These are phyloP conservation scores for Apoda limacodes DNA, from an alignment of 2,888 invertebrate genomes.

Conservation along the genomic window DNA sequence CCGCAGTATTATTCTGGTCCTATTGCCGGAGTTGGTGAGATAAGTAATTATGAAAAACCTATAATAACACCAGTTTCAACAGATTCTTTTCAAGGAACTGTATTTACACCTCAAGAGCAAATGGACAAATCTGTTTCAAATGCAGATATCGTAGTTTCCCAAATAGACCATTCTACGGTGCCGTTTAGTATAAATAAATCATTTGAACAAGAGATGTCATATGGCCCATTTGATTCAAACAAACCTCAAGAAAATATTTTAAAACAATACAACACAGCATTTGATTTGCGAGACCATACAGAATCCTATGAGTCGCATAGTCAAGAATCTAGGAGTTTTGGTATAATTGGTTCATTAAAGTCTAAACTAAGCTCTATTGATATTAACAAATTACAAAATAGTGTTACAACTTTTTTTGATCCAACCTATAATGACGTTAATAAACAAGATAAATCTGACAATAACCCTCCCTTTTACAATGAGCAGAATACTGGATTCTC, in stretches of 20 bases:
- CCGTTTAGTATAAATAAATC: conserved; percentile 27
- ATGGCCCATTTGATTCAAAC: conserved; percentile 20
- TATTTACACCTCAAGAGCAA: conserved; percentile 38
- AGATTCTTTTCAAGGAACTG: conserved; percentile 33
- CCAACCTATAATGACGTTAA: conserved; percentile 45
- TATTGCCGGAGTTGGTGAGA: conserved; percentile 50
- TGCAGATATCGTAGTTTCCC: too few relatives aligned
- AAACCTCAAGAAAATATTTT: conserved; percentile 20
- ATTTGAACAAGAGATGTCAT: conserved; percentile 11
- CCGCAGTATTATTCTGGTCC: conserved; percentile 64
- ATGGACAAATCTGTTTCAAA: too few relatives aligned
- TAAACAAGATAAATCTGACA: conserved; percentile 23
- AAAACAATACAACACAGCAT: conserved; percentile 35
- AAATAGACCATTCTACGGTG: conserved; percentile 3
- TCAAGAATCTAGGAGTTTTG: conserved; percentile 42
- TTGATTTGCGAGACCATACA: conserved; percentile 46
- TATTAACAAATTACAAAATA: conserved; percentile 58
- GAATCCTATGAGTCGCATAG: conserved; percentile 32
- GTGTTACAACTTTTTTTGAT: conserved; percentile 60
- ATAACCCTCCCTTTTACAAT: conserved; percentile 23
- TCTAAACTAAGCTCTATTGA: conserved; percentile 54
- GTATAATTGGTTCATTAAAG: conserved; percentile 58
- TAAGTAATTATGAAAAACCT: conserved; percentile 51
- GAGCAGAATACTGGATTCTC: background rate
- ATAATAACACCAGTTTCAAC: conserved; percentile 31